A percentile compares a stretch with the other conserved stretches of the same genome.
Evolutionary conservation across 2,113 vertebrate species (phyloP).

Genomic region (Apistogramma diplotaenia): DNA sequence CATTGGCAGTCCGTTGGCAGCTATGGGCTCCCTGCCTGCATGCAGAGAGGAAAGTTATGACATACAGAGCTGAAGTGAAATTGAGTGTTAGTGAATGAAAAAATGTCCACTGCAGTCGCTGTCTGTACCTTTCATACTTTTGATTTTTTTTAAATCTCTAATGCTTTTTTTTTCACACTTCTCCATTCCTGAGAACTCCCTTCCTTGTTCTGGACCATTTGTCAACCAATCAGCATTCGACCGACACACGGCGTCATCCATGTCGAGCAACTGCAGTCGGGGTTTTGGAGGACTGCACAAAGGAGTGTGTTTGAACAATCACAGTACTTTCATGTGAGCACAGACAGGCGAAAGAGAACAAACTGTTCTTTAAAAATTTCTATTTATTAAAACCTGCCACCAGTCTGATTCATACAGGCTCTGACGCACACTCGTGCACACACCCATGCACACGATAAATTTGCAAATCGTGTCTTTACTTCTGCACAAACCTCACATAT

Average conservation of each 20-base stretch:
- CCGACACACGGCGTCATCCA: too few relatives aligned
- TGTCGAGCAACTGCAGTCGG: too few relatives aligned
- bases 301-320: neutral
- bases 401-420: neutral
- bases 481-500: neutral
- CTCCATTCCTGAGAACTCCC: neutral
- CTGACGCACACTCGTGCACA: neutral
- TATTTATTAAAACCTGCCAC: neutral
- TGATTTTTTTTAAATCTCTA: neutral
- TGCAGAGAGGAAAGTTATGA: neutral
- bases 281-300: too few relatives aligned
- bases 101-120: neutral
- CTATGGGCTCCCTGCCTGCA: neutral
- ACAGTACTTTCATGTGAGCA: neutral
- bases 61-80: neutral
- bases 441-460: neutral
- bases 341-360: neutral
- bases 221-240: neutral
- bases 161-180: neutral
- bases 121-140: neutral
- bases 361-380: neutral
- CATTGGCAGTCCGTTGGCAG: neutral
- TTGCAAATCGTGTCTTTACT: neutral
- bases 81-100: neutral
- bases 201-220: neutral